Evolutionary conservation across 2,797 vertebrate species (phyloP), one percentile per base, ranked within the genome.

Genomic region (Natrix natrix): DNA sequence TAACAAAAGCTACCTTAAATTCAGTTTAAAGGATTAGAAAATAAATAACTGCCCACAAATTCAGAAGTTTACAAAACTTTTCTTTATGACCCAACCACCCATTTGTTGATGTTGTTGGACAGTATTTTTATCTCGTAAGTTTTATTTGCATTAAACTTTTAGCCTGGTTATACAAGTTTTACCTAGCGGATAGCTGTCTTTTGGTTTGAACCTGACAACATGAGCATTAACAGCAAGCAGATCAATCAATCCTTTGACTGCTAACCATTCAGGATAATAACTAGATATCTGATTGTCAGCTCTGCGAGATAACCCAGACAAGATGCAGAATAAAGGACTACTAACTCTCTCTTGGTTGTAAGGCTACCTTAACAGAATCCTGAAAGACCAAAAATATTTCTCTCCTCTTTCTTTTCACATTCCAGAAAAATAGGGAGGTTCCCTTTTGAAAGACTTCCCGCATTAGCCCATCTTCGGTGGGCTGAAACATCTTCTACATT

Each of bases 201-300:
- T 60, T 32, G 55, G 54, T 87, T 59, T 91, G 83, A 91, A 60
- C 87, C 26, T 59, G 54, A 66, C 60, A 90, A 26, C 83, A 55
- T 89, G 43, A 89, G 66, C n/a, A 37, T 74, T 74, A 74, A 37
- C 66, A 69, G 32, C 66, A 74, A 74, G 66, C 66, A 74, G 16
- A 74, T 37, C 69, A 74, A 74, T 37, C n/a, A 59, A 87, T 20
- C 17, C 6, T 8, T 90, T 91, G 61, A 0, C 16, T 91, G 88
- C 93, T 86, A 89, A 89, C 28, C 61, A 43, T 4, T 91, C 94
- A 87, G 52, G 28, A 17, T 74, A 8, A 74, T 91, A 59, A 66
- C 14, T 87, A 88, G 60, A 20, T 61, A 66, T 6, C 13, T 88
- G 0, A 24, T 7, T 86, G 2, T 74, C 8, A 37, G 69, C 32